Base-by-base conservation (phyloP, 2,797 vertebrate genomes). In the Forpus xanthops region DNA sequence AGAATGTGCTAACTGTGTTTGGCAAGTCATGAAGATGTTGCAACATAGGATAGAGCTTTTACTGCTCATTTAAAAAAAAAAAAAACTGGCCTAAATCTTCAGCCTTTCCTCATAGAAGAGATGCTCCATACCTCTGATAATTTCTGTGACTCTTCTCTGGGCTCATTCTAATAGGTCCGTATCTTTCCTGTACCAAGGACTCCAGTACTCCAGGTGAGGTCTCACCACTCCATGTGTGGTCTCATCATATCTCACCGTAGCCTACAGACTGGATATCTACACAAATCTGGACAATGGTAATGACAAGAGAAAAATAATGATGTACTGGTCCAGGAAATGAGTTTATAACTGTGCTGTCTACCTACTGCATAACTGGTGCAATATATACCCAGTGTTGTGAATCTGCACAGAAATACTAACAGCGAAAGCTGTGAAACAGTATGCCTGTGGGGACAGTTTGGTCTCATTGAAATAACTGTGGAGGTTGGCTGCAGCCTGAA, bases 311-410 rank as follows among this genome's bases (percentile, higher is more conserved):
- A 71, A 52, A 65, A 62, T 21, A 4, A 64, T 4, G 15, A 41
- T 15, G 18, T 52, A 27, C 12, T 4, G 12, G 41, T 64, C 19
- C 23, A 80, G 61, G 55, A 79, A 82, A 76, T 28, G 13, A 53
- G 30, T 56, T 15, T 81, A 1, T 74, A 42, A 49, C 35, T 61
- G 42, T 25, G 18, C 17, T 18, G 27, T 42, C 9, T 68, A 52
- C 49, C 23, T 72, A 15, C 37, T 35, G 53, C 44, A 0, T 16
- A 62, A 37, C 0, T 1, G 41, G 37, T 76, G 39, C 83, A 50
- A 60, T 74, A 15, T 4, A 41, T 11, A 70, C 7, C 55, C 33
- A 8, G 1, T 6, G 50, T 11, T 27, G 10, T 17, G 74, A 61
- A 33, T 73, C 73, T 56, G 65, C 27, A 16, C 61, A 31, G 76